These are phyloP conservation scores for Drosophila siamana DNA, from an alignment of 2,888 invertebrate species.

Conservation along the genomic window DNA sequence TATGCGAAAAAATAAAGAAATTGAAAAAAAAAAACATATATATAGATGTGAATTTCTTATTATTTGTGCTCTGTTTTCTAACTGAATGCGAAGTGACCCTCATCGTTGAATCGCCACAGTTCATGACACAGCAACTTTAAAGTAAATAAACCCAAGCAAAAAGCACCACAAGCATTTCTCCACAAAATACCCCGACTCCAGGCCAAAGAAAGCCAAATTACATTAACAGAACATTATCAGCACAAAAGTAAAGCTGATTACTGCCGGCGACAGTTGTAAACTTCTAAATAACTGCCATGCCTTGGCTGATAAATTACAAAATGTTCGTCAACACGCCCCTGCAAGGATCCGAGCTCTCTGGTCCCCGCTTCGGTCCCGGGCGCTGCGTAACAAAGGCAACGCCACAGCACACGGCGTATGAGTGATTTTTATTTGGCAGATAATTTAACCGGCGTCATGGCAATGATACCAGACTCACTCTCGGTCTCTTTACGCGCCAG, in stretches of 20 bases:
- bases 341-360: not conserved
- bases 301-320: constrained; percentile 67
- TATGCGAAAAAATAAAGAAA: constrained; percentile 38
- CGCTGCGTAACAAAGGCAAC: constrained; percentile 24
- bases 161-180: not conserved
- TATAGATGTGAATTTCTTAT: not conserved
- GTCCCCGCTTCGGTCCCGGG: no score
- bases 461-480: constrained; percentile 46
- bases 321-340: constrained; percentile 29
- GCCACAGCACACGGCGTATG: constrained; percentile 65
- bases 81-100: not conserved
- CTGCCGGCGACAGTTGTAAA: constrained; percentile 73
- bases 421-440: constrained; percentile 80
- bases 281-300: constrained; percentile 70
- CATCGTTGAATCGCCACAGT: constrained; percentile 16
- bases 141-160: constrained; percentile 34
- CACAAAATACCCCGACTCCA: constrained; percentile 1
- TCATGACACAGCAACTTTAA: constrained; percentile 29
- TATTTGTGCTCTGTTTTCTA: not conserved
- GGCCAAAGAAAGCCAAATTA: constrained; percentile 41
- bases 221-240: constrained; percentile 68
- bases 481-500: constrained; percentile 4
- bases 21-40: constrained; percentile 28
- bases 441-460: constrained; percentile 78
- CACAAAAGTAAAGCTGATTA: constrained; percentile 75